Evolutionary conservation across 2,797 vertebrate genomes (phyloP), one percentile per base, ranked within the genome.

Genomic region (Eleutherodactylus coqui): DNA sequence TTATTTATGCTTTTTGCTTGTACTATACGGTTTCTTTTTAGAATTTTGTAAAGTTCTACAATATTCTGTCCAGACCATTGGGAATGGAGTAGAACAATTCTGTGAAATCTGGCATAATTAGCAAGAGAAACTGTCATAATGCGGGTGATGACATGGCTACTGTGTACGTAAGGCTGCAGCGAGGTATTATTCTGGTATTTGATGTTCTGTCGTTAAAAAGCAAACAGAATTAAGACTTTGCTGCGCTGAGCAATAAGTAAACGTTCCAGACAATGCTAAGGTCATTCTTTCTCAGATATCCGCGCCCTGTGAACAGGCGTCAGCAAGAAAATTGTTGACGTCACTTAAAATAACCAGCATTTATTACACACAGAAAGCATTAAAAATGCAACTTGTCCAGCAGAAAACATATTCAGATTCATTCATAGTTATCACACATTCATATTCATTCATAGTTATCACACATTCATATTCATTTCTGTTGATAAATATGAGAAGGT

Each of bases 181-280:
- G 32, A 10, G 24, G 17, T 53, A 53, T 34, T 51, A 53, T 14
- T 76, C 13, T 53, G 5, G 11, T 75, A 75, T 76, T 76, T 76
- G 49, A 53, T 76, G 75, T 76, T 76, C 75, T 51, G 17, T 17
- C 53, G 11, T 13, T 10, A 75, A 32, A 75, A 49, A 75, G 27
- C 73, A 75, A 75, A 75, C 27, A 75, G 73, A 32, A 34, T 51
- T 19, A 49, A 32, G 45, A 29, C 29, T 76, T 76, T 36, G 32
- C 49, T 53, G 34, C 19, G 19, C 49, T 76, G 11, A 53, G 75
- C 29, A 29, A 76, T 76, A 76, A 76, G 75, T 76, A 76, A 76
- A 76, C 53, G 75, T 76, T 53, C 75, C 53, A 10, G 17, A 29
- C 21, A 34, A 75, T 3, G 1, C 13, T 76, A 76, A 76, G 75